Base-by-base conservation (phyloP, 2,797 vertebrate species). In the Chloroceryle inda region DNA sequence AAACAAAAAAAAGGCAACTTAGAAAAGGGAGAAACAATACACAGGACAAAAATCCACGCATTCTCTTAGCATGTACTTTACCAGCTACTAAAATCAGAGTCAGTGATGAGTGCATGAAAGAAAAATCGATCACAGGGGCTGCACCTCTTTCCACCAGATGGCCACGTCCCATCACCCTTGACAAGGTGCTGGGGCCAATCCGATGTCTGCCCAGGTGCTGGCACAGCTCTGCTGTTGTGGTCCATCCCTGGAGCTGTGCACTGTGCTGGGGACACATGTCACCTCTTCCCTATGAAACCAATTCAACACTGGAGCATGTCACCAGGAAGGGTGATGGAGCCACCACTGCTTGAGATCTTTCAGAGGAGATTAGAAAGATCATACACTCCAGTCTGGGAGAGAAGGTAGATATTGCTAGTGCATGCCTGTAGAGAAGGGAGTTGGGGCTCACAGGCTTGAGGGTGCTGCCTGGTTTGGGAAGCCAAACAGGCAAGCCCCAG, bases 131-230 rank as follows among this genome's bases (percentile, higher is more conserved):
- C 26, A 24, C 6, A 67, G 62, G 59, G 49, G 33, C 53, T 55
- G 18, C 13, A 78, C 7, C n/a, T 71, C 40, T 29, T 84, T 82
- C 38, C 13, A 53, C 24, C 20, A 58, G 24, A 49, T 0, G 5
- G 68, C 26, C 38, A 53, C 0, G 4, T 35, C 14, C 24, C 0
- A 0, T 8, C 58, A 52, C 24, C 33, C 52, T 44, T 0, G 1
- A 37, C 0, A 1, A 31, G 6, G 19, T 56, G 31, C 37, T 68
- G 71, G 31, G 29, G 29, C 37, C 0, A 1, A 45, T 17, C 10
- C 0, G 0, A 6, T 5, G 67, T 45, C 58, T 83, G 23, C 16
- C 19, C 15, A 67, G n/a, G 66, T 1, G 2, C 42, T 73, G 45
- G 13, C 4, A 3, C 1, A 4, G 21, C 61, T 68, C 75, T 62